These are phyloP conservation scores for Chrysomela aeneicollis DNA, from an alignment of 2,888 invertebrate genomes.

Conservation along the genomic window DNA sequence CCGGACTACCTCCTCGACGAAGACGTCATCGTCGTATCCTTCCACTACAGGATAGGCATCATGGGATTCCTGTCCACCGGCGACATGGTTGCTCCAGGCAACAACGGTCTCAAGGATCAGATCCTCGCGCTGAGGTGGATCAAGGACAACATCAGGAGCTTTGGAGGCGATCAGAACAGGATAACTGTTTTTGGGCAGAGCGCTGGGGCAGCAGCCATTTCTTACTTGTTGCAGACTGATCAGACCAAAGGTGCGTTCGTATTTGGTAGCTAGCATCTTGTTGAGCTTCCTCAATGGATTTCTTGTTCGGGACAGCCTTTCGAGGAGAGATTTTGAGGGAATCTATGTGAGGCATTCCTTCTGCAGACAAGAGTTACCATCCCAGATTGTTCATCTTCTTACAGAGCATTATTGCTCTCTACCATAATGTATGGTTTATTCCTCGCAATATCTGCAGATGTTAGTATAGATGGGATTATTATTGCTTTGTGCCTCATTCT, in stretches of 20 bases:
- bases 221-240: conserved; percentile 28
- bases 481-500: no score
- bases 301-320: no score
- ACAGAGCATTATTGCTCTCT: no score
- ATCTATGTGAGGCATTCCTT: no score
- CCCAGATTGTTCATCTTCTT: no score
- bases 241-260: conserved; percentile 24
- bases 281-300: no score
- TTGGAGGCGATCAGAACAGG: conserved; percentile 74
- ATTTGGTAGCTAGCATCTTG: no score
- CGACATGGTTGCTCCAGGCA: conserved; percentile 73
- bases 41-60: conserved; percentile 74
- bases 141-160: conserved; percentile 70
- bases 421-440: no score
- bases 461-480: no score
- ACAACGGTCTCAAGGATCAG: conserved; percentile 78
- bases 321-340: no score
- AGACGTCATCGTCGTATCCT: conserved; percentile 71
- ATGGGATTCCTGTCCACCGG: conserved; percentile 75
- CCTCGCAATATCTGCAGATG: no score
- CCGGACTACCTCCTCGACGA: conserved; percentile 65
- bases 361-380: no score
- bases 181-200: conserved; percentile 74
- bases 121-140: conserved; percentile 74
- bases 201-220: conserved; percentile 69